Evolutionary conservation across 1,140 invertebrate genomes (phyloP), one percentile per base, ranked within the genome.

Genomic region (Eciton burchellii): DNA sequence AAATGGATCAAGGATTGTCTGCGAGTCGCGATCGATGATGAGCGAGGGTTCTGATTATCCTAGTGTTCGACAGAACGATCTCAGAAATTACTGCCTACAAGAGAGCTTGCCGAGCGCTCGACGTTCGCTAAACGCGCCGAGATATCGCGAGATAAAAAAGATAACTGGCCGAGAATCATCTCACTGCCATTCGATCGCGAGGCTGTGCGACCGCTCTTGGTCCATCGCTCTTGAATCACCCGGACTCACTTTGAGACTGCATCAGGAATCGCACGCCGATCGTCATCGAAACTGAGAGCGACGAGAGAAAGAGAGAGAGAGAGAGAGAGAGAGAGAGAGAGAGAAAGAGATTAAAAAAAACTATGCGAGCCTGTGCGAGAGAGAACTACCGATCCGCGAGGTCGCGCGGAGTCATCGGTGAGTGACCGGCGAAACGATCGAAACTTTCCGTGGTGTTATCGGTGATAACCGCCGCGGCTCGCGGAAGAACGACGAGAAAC

Each of bases 171-270:
- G 8, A 47, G 63, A n/a, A n/a, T 87, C 83, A 88, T 47, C 57
- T 71, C 85, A 86, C 56, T 24, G 4, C 11, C 43, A 54, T 45
- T 41, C 49, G 60, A 54, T 21, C n/a, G n/a, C n/a, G n/a, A n/a
- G n/a, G n/a, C n/a, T n/a, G n/a, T 41, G 21, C 21, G 29, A 65
- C 73, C 54, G 79, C 83, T 87, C 81, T 88, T 60, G 73, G 83
- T 83, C 11, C 83, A n/a, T n/a, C n/a, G n/a, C n/a, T n/a, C n/a
- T n/a, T n/a, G 35, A 72, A 57, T 70, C 14, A 12, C 26, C 6
- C 4, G 12, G 41, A 70, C n/a, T 6, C 57, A 43, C 16, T 21
- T 29, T 16, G 6, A 62, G 24, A 14, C 45, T 47, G 14, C n/a
- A 14, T 43, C 14, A 16, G 4, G 52, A n/a, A 73, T 73, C 43